Percentiles rank a stretch among this genome's conserved stretches.
Evolutionary conservation across 2,888 invertebrate species (phyloP).

Genomic region (Bibio marci): DNA sequence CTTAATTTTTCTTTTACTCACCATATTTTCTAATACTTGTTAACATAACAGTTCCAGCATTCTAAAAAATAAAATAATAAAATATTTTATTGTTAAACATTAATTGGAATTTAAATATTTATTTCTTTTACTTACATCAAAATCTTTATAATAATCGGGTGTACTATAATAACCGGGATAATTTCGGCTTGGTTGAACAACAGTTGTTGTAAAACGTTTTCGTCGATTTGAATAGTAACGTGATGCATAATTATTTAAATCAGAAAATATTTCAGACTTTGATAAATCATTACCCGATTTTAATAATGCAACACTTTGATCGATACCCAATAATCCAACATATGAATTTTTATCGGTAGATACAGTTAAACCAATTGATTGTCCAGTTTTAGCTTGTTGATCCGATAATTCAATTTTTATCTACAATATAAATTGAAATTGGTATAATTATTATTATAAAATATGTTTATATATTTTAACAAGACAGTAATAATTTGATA

Average conservation of each 20-base stretch:
- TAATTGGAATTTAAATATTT: no score
- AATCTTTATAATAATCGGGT: slow-evolving; percentile 2
- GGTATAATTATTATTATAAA: no score
- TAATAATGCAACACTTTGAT: slow-evolving; percentile 60
- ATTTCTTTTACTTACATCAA: slow-evolving; percentile 1
- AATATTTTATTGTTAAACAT: no score
- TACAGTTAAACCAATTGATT: slow-evolving; percentile 58
- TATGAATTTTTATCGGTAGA: slow-evolving; percentile 70
- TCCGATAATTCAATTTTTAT: slow-evolving; percentile 47
- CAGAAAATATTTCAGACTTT: slow-evolving; percentile 37
- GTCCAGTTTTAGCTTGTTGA: slow-evolving; percentile 54
- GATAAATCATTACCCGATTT: slow-evolving; percentile 42
- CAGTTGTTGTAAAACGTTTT: no score
- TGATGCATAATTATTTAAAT: slow-evolving; percentile 39
- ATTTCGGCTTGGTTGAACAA: no score
- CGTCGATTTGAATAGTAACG: no score
- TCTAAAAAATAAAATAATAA: slow-evolving; percentile 18
- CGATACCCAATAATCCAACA: slow-evolving; percentile 75
- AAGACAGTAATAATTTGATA: no score
- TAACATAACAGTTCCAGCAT: slow-evolving; percentile 13
- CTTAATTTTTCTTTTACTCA: no score
- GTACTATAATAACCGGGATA: neutral
- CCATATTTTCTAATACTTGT: no score
- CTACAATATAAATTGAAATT: no score
- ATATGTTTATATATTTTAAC: no score